Base-by-base conservation (phyloP, 1,140 invertebrate species). In the Drosophila watanabei region DNA sequence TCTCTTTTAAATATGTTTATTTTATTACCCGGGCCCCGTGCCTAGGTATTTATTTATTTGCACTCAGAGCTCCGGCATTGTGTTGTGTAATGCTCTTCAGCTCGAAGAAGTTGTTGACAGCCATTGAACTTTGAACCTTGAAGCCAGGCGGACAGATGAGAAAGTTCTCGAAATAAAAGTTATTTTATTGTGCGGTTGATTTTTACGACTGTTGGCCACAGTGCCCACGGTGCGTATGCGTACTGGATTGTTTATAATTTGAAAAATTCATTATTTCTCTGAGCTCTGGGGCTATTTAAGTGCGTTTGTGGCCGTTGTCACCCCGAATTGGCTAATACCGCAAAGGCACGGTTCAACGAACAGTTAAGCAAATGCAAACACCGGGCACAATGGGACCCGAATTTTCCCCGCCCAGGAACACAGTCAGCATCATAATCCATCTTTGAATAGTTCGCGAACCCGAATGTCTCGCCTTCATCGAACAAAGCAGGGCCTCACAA, bases 1-100 rank as follows among this genome's bases (percentile, higher is more conserved):
- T 88, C 84, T 79, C 84, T 84, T 85, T 88, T 88, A 89, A 88
- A 88, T 89, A 88, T 88, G 86, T 88, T 88, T 88, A 87, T 87
- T 87, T 88, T 88, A 89, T 88, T 84, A 64, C 75, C 77, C 77
- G 72, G 60, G 61, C 65, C 49, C 79, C 54, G 73, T 71, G 70
- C 83, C 59, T 51, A 62, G 56, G 81, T 89, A 89, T 83, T 88
- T 88, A 87, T 87, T 88, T 88, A 88, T 88, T 89, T 75, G 81
- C 75, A 52, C 65, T 81, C 49, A 56, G 65, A 57, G 54, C 69
- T 63, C 20, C 35, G 33, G 45, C 51, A 66, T 71, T 85, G 61
- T 52, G 61, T 88, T 89, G 85, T 88, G 86, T 89, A 89, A 88
- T 64, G 52, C 52, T 56, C 33, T 56, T 79, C 51, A 62, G 56